A percentile compares a stretch with the other conserved stretches of the same genome.
These are phyloP conservation scores for Cryptophagus acutangulus DNA, from an alignment of 2,888 invertebrate species.

Conservation along the genomic window DNA sequence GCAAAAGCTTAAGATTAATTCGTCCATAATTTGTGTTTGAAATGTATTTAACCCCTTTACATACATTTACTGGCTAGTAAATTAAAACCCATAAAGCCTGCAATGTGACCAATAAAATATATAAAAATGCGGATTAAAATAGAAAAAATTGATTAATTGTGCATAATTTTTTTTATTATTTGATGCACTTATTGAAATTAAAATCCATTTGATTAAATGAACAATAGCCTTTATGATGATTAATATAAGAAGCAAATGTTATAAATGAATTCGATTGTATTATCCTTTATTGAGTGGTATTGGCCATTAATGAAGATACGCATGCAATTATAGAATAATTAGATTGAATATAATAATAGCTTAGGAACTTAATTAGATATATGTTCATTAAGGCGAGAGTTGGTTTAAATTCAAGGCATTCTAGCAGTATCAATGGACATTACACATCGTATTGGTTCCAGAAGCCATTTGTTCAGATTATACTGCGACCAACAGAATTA, in stretches of 20 bases:
- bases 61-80: too few relatives aligned
- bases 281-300: too few relatives aligned
- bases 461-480: constrained; percentile 14
- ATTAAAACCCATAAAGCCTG: too few relatives aligned
- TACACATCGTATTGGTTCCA: constrained; percentile 2
- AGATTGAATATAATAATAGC: constrained; percentile 1
- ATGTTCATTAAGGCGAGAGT: constrained; percentile 1
- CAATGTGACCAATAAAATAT: too few relatives aligned
- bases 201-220: not conserved
- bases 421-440: constrained; percentile 1
- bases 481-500: constrained; percentile 13
- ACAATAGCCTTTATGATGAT: not conserved
- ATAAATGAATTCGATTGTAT: too few relatives aligned
- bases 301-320: not conserved
- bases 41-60: too few relatives aligned
- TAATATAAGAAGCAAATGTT: not conserved
- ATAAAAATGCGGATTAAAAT: too few relatives aligned
- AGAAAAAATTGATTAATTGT: too few relatives aligned
- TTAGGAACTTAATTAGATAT: constrained; percentile 1
- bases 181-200: too few relatives aligned
- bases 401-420: constrained; percentile 1
- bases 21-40: too few relatives aligned
- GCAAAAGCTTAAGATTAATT: too few relatives aligned
- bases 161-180: too few relatives aligned
- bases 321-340: not conserved